These are phyloP conservation scores for Poeciliopsis gracilis DNA, from an alignment of 2,797 vertebrate species.

Conservation along the genomic window DNA sequence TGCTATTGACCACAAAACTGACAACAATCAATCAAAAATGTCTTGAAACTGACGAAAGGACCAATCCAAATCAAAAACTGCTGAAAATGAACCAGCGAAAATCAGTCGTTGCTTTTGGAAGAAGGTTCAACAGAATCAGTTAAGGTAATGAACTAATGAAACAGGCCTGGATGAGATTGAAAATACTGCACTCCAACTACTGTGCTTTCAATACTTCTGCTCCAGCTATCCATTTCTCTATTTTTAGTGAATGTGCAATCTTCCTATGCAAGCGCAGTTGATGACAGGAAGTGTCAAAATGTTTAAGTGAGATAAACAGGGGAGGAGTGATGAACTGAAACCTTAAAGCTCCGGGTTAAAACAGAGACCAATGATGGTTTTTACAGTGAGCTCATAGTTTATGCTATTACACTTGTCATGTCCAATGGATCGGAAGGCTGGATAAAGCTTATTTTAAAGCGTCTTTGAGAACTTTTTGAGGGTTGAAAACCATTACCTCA, in stretches of 20 bases:
- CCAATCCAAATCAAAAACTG: neutral
- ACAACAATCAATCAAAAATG: neutral
- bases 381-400: neutral
- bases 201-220: neutral
- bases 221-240: neutral
- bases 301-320: conserved; percentile 1
- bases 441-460: too few relatives aligned
- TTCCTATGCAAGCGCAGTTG: neutral
- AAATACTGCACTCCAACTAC: neutral
- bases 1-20: neutral
- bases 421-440: neutral
- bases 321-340: neutral
- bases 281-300: conserved; percentile 7
- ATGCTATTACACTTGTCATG: neutral
- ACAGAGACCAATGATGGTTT: neutral
- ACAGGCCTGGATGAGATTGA: neutral
- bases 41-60: neutral
- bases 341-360: neutral
- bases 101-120: neutral
- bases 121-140: neutral
- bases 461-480: too few relatives aligned
- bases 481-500: too few relatives aligned
- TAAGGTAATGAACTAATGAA: neutral
- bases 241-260: neutral
- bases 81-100: neutral